Evolutionary conservation across 2,797 vertebrate genomes (phyloP), one percentile per base, ranked within the genome.

Genomic region (Acanthornis magna): DNA sequence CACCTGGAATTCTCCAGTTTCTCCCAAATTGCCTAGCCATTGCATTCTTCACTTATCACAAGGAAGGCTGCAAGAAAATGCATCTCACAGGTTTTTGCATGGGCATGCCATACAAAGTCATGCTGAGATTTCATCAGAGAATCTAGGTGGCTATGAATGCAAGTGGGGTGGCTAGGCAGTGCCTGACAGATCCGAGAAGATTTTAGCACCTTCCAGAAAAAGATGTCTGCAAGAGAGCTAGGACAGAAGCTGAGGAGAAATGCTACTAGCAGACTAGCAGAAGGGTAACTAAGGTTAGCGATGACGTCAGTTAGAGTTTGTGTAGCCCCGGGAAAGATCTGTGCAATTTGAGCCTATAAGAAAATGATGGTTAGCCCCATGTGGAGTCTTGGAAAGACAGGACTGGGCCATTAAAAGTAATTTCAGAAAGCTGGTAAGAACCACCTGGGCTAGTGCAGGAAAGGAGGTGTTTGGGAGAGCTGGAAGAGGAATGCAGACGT

Each of bases 151-250:
- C 81, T 82, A 1, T 62, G 60, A 18, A 2, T 58, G 82, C 50
- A 43, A 75, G 60, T 19, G 20, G 65, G 42, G 68, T 87, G 61
- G 11, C 57, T 67, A 10, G 63, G 63, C 47, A 58, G 17, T 34
- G 75, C 82, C 87, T 85, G 85, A 85, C 47, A 89, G 75, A 62
- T 85, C 3, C 0, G 3, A 85, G 47, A 38, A 51, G 36, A 92
- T 88, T 85, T 96, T 72, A 63, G n/a, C 72, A 53, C 83, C 54
- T 94, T 94, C 58, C 54, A 72, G 62, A 91, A 94, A 87, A 92
- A 87, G 78, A 77, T 62, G 57, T 88, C 75, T 94, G 30, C 7
- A 65, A 51, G 48, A 21, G 6, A 78, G 54, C 36, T 58, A 40
- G 78, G 50, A 75, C 43, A 91, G 87, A 75, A 93, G 48, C 78